Base-by-base conservation (phyloP, 2,113 vertebrate species). In the Syrrhaptes paradoxus region DNA sequence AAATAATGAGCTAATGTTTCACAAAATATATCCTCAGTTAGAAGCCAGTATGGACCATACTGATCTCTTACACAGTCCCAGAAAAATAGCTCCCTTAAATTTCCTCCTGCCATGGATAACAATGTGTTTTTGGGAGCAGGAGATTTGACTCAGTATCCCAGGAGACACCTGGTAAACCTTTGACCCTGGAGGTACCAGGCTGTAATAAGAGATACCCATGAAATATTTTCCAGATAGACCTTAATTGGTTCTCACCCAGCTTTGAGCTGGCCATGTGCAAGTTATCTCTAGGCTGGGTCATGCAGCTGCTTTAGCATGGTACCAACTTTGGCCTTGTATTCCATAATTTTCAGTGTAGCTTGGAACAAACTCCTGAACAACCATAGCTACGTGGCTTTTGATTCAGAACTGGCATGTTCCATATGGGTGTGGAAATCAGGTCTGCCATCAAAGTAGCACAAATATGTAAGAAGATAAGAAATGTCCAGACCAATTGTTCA, bases 1-100 rank as follows among this genome's bases (percentile, higher is more conserved):
- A 94, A 95, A 90, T 93, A 90, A 82, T 52, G 32, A 95, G 48
- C 32, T 89, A 91, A 82, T 65, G 34, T 79, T 95, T 88, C 76
- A 73, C 43, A 81, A 87, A 81, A 85, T 48, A 68, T 26, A 85
- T 72, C 45, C 31, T 57, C 52, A 70, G 18, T 62, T 41, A 70
- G 51, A 48, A 74, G 58, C 14, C 41, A 61, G 25, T 76, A 61
- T 62, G n/a, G 48, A 89, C 87, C 48, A 61, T 34, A 34, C 19
- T 19, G 3, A 54, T 72, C 76, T 51, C 52, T 89, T 65, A 45
- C 8, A 59, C 70, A 93, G 13, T 49, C 43, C 45, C 26, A 54
- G 45, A 38, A 89, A 80, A 87, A 78, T 51, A 70, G 59, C 4
- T 81, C 6, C 13, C 28, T 54, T 84, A 76, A 72, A 41, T 16